phyloP scores from a whole-genome alignment of 2,113 vertebrate species.

The Catharus fuscescens region DNA sequence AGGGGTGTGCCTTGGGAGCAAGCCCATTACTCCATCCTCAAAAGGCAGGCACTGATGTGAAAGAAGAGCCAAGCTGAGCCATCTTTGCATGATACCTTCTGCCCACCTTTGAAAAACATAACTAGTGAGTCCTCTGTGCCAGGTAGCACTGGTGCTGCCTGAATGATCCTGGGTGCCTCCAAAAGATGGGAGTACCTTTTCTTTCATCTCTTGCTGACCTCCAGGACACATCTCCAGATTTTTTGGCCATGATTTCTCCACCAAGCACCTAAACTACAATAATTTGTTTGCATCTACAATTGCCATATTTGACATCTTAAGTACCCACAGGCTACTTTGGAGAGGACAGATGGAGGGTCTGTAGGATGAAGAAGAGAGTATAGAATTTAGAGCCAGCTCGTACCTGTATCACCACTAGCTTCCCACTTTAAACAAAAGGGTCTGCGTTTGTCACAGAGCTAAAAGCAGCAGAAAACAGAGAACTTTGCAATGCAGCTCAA shows the following conservation, averaged over 20 bases:
- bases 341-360: not conserved
- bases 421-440: not conserved
- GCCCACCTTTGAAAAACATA: not conserved
- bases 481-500: not conserved
- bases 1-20: not conserved
- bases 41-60: not conserved
- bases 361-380: not conserved
- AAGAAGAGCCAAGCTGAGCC: not conserved
- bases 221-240: not conserved
- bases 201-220: not conserved
- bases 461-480: not conserved
- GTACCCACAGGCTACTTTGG: not conserved
- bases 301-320: not conserved
- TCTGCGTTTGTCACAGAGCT: not conserved
- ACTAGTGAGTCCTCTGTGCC: not conserved
- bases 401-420: not conserved
- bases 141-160: not conserved
- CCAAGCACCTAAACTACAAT: not conserved
- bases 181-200: not conserved
- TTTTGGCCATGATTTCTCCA: not conserved
- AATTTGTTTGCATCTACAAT: not conserved
- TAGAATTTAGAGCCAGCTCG: not conserved
- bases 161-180: not conserved
- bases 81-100: not conserved
- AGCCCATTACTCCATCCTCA: not conserved